Percentiles rank a stretch among this genome's conserved stretches.
Evolutionary conservation across 2,888 invertebrate genomes (phyloP).

Genomic region (Andricus quercusramuli): DNA sequence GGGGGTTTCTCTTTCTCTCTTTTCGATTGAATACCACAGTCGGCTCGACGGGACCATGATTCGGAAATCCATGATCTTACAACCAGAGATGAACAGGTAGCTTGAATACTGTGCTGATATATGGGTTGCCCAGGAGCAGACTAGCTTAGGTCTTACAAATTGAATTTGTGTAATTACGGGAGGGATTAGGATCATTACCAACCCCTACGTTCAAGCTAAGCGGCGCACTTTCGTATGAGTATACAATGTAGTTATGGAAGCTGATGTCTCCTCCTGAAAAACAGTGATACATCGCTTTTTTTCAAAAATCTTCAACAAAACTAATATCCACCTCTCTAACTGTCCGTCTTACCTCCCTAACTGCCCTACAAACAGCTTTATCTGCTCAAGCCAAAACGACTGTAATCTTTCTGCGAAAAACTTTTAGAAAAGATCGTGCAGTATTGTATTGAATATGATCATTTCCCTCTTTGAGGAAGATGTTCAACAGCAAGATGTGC

Average conservation of each 20-base stretch:
- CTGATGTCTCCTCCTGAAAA: slow-evolving; percentile 39
- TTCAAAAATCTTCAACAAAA: no score
- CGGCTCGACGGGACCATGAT: slow-evolving; percentile 49
- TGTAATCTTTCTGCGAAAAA: no score
- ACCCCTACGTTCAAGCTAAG: slow-evolving; percentile 49
- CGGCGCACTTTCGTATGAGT: slow-evolving; percentile 42
- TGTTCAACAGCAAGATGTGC: no score
- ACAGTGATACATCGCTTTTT: no score
- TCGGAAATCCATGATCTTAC: slow-evolving; percentile 62
- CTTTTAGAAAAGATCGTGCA: no score
- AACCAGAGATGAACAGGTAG: slow-evolving; percentile 56
- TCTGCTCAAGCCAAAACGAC: no score
- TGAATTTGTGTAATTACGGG: slow-evolving; percentile 75
- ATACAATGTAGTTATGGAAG: slow-evolving; percentile 46
- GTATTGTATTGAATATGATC: no score
- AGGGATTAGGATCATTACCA: slow-evolving; percentile 75
- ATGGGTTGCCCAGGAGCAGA: slow-evolving; percentile 67
- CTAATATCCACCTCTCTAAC: no score
- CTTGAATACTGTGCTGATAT: slow-evolving; percentile 59
- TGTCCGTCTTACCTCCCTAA: no score
- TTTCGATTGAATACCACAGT: no score
- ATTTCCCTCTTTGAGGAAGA: no score
- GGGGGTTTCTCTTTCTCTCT: neutral
- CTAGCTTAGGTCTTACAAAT: slow-evolving; percentile 69
- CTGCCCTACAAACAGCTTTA: no score